These are phyloP conservation scores for Bubo blakistoni DNA, from an alignment of 2,113 vertebrate genomes.

Conservation along the genomic window DNA sequence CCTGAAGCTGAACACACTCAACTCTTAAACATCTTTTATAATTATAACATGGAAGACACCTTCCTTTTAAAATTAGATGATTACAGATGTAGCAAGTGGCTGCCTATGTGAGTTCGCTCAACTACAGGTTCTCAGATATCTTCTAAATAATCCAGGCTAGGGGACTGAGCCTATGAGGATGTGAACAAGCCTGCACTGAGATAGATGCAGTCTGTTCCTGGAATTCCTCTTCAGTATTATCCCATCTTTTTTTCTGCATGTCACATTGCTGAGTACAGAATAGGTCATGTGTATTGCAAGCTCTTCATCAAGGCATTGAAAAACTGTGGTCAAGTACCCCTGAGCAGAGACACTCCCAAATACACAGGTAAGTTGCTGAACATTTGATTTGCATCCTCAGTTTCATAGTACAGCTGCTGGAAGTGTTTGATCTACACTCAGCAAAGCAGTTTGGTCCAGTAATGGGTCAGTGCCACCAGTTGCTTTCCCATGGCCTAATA, in stretches of 20 bases:
- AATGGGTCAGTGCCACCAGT: neutral
- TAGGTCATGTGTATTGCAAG: neutral
- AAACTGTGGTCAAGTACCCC: neutral
- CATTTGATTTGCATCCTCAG: neutral
- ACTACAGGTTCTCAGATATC: neutral
- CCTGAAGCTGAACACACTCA: neutral
- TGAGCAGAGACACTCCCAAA: accelerated
- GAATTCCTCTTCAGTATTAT: neutral
- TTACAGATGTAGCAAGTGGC: neutral
- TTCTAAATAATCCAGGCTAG: neutral
- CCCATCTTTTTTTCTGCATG: neutral
- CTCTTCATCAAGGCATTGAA: neutral
- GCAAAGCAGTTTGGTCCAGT: neutral
- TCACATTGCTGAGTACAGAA: neutral
- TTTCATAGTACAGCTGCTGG: neutral
- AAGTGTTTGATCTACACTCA: neutral
- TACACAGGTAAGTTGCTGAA: neutral
- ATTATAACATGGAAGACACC: neutral
- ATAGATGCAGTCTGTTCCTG: neutral
- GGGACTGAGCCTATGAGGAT: neutral
- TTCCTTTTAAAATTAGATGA: neutral
- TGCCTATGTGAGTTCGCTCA: neutral
- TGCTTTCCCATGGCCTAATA: neutral
- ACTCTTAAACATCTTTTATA: neutral
- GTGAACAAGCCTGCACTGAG: neutral